Evolutionary conservation across 2,113 vertebrate species (phyloP).

Genomic region (Halcyon senegalensis): DNA sequence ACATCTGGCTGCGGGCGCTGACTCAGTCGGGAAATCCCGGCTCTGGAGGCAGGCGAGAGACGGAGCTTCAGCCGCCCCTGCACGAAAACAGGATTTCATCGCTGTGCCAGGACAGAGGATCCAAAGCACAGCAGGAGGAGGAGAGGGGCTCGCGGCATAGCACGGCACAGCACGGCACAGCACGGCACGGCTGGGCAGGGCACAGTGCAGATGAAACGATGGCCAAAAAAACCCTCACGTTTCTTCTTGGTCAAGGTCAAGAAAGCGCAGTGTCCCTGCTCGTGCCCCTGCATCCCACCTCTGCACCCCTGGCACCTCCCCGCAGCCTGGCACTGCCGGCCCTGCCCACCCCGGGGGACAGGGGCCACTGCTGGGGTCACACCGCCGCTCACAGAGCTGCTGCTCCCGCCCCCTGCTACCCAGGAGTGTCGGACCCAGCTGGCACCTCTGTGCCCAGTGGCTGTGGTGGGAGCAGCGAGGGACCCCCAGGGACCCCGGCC

Average conservation of each 20-base stretch:
- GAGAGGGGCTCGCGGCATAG: neutral
- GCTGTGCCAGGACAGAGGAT: neutral
- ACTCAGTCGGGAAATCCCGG: neutral
- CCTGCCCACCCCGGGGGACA: accelerated
- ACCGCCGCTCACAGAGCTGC: accelerated
- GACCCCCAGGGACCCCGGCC: accelerated
- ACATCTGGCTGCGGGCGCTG: neutral
- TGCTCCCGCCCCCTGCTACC: neutral
- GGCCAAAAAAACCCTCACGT: neutral
- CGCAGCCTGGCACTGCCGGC: neutral
- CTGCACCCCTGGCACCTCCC: neutral
- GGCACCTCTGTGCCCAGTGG: neutral
- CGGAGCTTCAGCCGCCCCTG: neutral
- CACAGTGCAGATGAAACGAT: neutral
- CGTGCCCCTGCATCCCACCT: neutral
- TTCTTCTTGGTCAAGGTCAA: neutral
- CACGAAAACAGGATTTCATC: neutral
- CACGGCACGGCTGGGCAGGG: neutral
- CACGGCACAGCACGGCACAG: neutral
- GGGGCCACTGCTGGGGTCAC: neutral
- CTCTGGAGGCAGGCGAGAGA: neutral
- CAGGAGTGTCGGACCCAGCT: accelerated
- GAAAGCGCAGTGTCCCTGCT: accelerated
- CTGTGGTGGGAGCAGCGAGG: neutral
- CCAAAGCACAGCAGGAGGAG: neutral